Evolutionary conservation across 2,113 vertebrate species (phyloP).

Genomic region (Perca flavescens): DNA sequence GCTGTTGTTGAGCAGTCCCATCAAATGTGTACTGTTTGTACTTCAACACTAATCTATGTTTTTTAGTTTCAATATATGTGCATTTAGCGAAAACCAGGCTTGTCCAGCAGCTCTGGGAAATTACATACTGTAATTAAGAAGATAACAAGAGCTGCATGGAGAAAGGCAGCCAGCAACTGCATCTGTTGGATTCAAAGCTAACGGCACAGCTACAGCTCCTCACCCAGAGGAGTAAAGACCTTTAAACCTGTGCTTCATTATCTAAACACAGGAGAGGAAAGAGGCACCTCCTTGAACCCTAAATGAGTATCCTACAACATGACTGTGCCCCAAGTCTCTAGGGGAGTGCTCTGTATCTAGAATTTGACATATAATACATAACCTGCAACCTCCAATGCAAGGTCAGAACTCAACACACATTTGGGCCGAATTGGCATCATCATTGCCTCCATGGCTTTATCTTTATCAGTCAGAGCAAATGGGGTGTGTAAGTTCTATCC

Average conservation of each 20-base stretch:
- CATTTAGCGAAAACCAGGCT: slow-evolving; percentile 24
- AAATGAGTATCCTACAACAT: slow-evolving; percentile 22
- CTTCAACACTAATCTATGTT: slow-evolving; percentile 12
- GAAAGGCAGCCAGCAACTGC: slow-evolving; percentile 16
- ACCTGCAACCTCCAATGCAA: slow-evolving; percentile 30
- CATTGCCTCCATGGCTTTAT: slow-evolving; percentile 11
- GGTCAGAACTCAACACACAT: slow-evolving; percentile 28
- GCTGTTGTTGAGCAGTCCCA: slow-evolving; percentile 16
- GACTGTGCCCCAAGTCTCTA: background rate
- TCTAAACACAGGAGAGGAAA: slow-evolving; percentile 13
- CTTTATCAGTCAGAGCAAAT: slow-evolving; percentile 49
- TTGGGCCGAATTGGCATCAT: slow-evolving; percentile 30
- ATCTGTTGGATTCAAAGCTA: slow-evolving; percentile 37
- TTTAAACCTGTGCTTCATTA: slow-evolving; percentile 45
- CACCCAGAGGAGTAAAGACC: slow-evolving; percentile 6
- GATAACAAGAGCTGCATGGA: slow-evolving; percentile 31
- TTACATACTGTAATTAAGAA: slow-evolving; percentile 27
- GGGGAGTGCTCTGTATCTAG: slow-evolving; percentile 19
- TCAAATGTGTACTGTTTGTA: slow-evolving; percentile 3
- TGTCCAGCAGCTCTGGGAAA: slow-evolving; percentile 35
- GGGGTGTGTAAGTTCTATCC: slow-evolving; percentile 40
- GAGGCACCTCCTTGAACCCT: slow-evolving; percentile 13
- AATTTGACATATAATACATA: slow-evolving; percentile 34
- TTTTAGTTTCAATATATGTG: background rate
- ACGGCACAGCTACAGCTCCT: slow-evolving; percentile 11